Evolutionary conservation across 92 coral and sea anemone species (phyloP), one percentile per base, ranked within the genome.

Genomic region (Palythoa grandiflora): DNA sequence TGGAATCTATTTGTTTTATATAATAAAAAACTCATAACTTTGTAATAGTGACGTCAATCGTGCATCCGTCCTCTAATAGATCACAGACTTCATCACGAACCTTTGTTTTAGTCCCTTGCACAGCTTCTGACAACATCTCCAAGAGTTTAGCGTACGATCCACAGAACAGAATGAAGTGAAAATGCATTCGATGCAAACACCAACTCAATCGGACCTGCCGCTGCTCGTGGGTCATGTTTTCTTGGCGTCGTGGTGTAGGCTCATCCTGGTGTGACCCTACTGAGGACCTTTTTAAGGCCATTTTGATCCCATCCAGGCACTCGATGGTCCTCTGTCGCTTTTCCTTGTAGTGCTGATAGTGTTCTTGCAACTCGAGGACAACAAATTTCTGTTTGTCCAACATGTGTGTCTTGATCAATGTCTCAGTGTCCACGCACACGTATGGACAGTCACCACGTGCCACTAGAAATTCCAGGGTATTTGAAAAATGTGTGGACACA

Each of bases 361-460:
- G 99, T 80, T 96, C 96, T 65, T 97, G 95, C 11, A 97, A 91
- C 68, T 97, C 99, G 61, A 97, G 89, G 35, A 93, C 98, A 81
- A 92, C 88, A 76, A 97, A 97, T 92, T 97, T 97, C 87, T 95
- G 99, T 84, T 91, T 95, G 55, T 97, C 99, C 76, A 97, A 63
- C 74, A 97, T 84, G 51, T 93, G 93, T 70, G 97, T 89, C 63
- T 90, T 94, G 66, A 88, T 84, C 6, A 97, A 91, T 2, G 99
- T 91, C 93, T 95, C 94, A 2, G 96, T 97, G 89, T 97, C 99
- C 38, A 97, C 76, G 40, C 93, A 97, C 1, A 97, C 98, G 59
- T 91, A 93, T 5, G 98, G 99, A 66, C 98, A 97, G 36, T 95
- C 94, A 9, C 99, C 99, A 6, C 98, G 98, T 5, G 95, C 91